Conservation (phyloP, 1,140 invertebrate species). For the Metopolophium dirhodum region DNA sequence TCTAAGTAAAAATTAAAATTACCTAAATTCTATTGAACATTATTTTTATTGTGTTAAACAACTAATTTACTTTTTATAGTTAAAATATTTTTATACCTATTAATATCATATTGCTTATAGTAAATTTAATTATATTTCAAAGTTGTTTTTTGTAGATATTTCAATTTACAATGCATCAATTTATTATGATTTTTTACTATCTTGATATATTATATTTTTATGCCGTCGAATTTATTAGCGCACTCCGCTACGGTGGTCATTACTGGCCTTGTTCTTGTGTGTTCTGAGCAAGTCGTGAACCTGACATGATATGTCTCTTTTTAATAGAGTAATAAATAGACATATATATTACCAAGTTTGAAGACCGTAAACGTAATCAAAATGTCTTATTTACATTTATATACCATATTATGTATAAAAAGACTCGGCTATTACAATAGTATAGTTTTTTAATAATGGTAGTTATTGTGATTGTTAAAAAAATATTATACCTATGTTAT, state of each 20-base stretch:
- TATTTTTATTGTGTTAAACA: neutral
- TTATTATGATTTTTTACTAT: neutral
- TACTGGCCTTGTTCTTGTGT: conserved; percentile 42
- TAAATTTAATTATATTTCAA: conserved; percentile 6
- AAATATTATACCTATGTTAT: neutral
- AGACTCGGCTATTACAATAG: neutral
- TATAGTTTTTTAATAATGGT: conserved; percentile 17
- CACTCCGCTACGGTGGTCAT: neutral
- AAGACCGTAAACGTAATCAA: conserved; percentile 25
- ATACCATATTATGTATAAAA: neutral
- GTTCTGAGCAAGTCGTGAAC: neutral
- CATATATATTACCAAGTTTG: conserved; percentile 13
- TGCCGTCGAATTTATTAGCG: conserved; percentile 32
- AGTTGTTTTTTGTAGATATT: neutral
- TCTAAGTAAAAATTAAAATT: neutral
- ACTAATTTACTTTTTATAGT: neutral
- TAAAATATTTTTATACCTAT: neutral
- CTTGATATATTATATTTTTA: neutral
- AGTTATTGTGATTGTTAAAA: neutral
- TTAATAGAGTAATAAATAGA: conserved; percentile 54
- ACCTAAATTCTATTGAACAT: neutral
- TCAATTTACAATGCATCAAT: neutral
- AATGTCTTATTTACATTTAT: conserved; percentile 21
- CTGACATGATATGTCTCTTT: neutral
- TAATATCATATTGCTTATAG: neutral